These are phyloP conservation scores for Temnopleurus reevesii DNA, from an alignment of 53 echinoderm and acorn worm genomes.

Conservation along the genomic window DNA sequence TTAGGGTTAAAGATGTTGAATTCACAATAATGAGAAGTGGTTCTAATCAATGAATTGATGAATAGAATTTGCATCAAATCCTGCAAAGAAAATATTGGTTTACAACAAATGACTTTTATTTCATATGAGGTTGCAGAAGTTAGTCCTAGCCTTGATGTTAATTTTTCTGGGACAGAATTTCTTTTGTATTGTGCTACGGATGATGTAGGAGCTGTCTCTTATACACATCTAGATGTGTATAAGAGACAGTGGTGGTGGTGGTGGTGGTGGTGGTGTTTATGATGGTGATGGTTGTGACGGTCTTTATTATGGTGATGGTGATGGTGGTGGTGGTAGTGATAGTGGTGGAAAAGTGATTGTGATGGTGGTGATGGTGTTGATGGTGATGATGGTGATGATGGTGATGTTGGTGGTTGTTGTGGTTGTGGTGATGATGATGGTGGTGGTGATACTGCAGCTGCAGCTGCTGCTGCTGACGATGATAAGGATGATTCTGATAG, in stretches of 20 bases:
- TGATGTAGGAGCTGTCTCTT: too few species aligned
- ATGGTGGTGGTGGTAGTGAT: background rate
- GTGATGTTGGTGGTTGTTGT: background rate
- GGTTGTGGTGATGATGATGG: background rate
- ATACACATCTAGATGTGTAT: too few species aligned
- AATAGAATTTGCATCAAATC: too few species aligned
- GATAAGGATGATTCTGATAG: background rate
- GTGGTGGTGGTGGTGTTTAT: background rate
- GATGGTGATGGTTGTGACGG: background rate
- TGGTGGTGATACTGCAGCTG: background rate
- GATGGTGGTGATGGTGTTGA: background rate
- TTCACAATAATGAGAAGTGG: too few species aligned
- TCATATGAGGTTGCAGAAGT: too few species aligned
- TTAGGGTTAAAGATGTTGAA: too few species aligned
- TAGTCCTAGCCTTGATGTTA: too few species aligned
- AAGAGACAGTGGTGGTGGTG: background rate
- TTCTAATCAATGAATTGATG: too few species aligned
- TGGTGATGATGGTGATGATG: background rate
- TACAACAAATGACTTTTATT: too few species aligned
- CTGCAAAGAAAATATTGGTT: too few species aligned
- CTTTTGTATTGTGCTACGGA: too few species aligned
- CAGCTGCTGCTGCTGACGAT: background rate
- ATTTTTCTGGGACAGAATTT: too few species aligned
- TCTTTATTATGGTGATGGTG: background rate
- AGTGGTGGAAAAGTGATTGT: background rate